Percentiles rank a stretch among this genome's conserved stretches.
These are phyloP conservation scores for Drosophila sproati DNA, from an alignment of 1,140 invertebrate genomes.

Conservation along the genomic window DNA sequence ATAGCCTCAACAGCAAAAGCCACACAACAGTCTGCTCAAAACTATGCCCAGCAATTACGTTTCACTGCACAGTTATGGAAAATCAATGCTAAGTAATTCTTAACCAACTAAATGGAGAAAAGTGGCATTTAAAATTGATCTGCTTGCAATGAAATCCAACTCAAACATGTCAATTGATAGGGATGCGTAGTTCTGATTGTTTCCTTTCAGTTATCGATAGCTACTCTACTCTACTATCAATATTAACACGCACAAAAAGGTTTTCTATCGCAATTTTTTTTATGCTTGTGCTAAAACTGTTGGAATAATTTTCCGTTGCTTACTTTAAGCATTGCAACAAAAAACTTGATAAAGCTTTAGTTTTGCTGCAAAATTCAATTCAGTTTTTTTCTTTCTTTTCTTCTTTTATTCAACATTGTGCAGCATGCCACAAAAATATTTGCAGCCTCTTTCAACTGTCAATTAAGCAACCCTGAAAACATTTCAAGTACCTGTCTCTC, in stretches of 20 bases:
- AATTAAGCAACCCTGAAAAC: conserved; percentile 7
- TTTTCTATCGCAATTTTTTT: too few relatives aligned
- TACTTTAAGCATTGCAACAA: background rate
- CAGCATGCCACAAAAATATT: conserved; percentile 6
- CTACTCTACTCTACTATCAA: too few relatives aligned
- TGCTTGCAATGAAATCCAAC: background rate
- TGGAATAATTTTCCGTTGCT: too few relatives aligned
- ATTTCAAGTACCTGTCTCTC: conserved; percentile 4
- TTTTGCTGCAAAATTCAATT: too few relatives aligned
- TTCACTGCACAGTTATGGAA: conserved; percentile 16
- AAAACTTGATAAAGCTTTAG: background rate
- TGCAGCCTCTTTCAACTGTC: conserved; percentile 18
- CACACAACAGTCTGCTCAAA: conserved; percentile 10
- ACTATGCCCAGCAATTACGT: conserved; percentile 23
- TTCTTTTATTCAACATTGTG: background rate
- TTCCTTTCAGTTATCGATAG: too few relatives aligned
- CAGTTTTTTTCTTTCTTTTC: too few relatives aligned
- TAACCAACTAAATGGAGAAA: background rate
- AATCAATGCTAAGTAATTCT: conserved; percentile 4
- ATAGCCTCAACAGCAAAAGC: background rate
- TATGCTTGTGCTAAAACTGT: too few relatives aligned
- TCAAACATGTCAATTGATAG: too few relatives aligned
- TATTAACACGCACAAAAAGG: too few relatives aligned
- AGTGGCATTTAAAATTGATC: background rate
- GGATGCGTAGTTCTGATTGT: too few relatives aligned